Percentiles rank a stretch among this genome's conserved stretches.
Conservation (phyloP, 1,140 invertebrate species). For the Heterodera schachtii region DNA sequence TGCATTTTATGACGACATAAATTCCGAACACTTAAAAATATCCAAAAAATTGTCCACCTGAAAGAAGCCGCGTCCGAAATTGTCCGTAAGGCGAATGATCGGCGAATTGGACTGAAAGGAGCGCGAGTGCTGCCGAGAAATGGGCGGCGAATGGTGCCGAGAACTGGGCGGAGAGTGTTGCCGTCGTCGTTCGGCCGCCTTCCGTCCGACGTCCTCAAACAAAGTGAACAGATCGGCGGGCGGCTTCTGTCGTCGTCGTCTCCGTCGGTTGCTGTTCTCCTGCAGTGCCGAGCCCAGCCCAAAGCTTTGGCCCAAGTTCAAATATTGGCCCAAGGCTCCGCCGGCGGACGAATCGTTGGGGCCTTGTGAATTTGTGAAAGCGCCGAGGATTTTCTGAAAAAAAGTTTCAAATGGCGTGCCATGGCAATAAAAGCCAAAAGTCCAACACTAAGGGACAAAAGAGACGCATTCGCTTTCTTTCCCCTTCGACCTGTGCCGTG, state of each 20-base stretch:
- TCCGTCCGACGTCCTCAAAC: slow-evolving; percentile 18
- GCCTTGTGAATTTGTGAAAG: slow-evolving; percentile 21
- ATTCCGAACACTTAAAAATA: no score
- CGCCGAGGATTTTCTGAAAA: slow-evolving; percentile 8
- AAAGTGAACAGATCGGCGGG: slow-evolving; percentile 14
- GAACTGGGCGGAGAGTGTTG: slow-evolving; percentile 14
- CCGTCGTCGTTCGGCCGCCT: slow-evolving; percentile 10
- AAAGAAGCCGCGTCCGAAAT: slow-evolving; percentile 50
- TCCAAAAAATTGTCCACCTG: slow-evolving; percentile 25
- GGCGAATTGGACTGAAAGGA: slow-evolving; percentile 28
- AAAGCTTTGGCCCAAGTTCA: slow-evolving; percentile 21
- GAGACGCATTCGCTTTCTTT: no score
- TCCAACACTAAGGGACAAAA: no score
- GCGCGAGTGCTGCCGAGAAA: neutral
- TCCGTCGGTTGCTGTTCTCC: slow-evolving; percentile 4
- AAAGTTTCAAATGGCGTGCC: neutral
- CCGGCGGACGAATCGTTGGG: neutral
- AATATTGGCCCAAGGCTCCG: slow-evolving; percentile 17
- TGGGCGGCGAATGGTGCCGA: neutral
- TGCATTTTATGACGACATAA: no score
- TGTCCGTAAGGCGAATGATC: slow-evolving; percentile 41
- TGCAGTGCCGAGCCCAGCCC: slow-evolving; percentile 27
- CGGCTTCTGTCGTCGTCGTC: slow-evolving; percentile 17
- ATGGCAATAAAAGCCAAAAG: no score
- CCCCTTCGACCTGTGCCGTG: slow-evolving; percentile 14